These are phyloP conservation scores for Oostethus manadensis DNA, from an alignment of 2,113 vertebrate species.

Conservation along the genomic window DNA sequence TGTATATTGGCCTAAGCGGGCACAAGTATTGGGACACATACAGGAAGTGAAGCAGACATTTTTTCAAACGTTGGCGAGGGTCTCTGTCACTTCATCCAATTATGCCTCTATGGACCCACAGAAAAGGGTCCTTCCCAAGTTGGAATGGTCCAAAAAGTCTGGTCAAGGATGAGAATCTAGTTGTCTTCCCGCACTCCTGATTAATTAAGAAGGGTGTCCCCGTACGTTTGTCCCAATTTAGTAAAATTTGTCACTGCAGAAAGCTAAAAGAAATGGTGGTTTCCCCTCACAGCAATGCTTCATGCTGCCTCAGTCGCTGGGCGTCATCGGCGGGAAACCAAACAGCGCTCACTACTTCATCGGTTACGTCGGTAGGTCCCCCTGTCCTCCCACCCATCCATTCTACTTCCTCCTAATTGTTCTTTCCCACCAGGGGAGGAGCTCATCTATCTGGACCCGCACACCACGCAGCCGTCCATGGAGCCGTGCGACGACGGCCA, in stretches of 20 bases:
- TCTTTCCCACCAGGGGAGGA: constrained; percentile 79
- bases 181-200: too few species aligned
- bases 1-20: neutral
- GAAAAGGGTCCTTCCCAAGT: too few species aligned
- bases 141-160: too few species aligned
- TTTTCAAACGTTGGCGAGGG: too few species aligned
- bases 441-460: constrained; percentile 93
- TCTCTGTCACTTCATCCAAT: too few species aligned
- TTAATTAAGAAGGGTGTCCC: neutral
- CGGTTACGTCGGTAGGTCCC: constrained; percentile 90
- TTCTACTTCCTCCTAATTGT: neutral
- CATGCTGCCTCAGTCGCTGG: constrained; percentile 95
- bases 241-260: too few species aligned
- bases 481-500: constrained; percentile 72
- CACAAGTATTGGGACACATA: neutral
- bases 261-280: neutral
- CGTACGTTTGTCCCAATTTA: neutral
- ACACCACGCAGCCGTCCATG: constrained; percentile 90
- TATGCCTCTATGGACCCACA: too few species aligned
- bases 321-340: constrained; percentile 95
- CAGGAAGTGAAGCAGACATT: neutral
- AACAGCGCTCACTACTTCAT: constrained; percentile 99
- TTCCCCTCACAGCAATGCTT: constrained; percentile 85
- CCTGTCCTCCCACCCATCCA: constrained; percentile 30
- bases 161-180: too few species aligned